These are phyloP conservation scores for Halictus rubicundus DNA, from an alignment of 1,140 invertebrate genomes.

Conservation along the genomic window DNA sequence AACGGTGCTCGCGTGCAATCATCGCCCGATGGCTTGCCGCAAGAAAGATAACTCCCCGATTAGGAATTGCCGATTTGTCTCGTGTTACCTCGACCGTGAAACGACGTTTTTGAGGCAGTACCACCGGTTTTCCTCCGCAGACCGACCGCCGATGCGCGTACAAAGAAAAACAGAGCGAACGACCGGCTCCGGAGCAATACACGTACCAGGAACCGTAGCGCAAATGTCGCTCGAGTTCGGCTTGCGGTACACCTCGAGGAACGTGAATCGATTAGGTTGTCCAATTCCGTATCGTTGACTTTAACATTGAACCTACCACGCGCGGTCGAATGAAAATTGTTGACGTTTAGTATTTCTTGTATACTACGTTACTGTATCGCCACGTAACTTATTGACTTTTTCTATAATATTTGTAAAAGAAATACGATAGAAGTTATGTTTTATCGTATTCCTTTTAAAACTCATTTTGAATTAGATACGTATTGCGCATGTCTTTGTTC, in stretches of 20 bases:
- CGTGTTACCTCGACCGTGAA: conserved; percentile 43
- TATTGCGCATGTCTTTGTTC: too few relatives aligned
- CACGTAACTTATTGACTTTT: too few relatives aligned
- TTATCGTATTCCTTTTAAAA: too few relatives aligned
- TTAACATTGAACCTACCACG: too few relatives aligned
- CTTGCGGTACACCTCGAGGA: conserved; percentile 21
- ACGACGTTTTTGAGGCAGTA: conserved; percentile 40
- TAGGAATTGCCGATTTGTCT: conserved; percentile 54
- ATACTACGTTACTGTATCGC: too few relatives aligned
- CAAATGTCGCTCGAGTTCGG: neutral
- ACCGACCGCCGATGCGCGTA: neutral
- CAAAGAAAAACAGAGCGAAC: neutral
- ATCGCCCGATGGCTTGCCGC: neutral
- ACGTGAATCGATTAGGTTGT: neutral
- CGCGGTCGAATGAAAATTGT: too few relatives aligned
- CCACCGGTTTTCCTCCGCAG: conserved; percentile 17
- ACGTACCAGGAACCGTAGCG: neutral
- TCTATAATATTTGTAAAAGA: too few relatives aligned
- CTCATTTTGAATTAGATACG: too few relatives aligned
- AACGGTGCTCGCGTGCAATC: conserved; percentile 32
- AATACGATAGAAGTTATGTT: too few relatives aligned
- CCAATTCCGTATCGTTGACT: too few relatives aligned
- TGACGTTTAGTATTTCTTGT: too few relatives aligned
- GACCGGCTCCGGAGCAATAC: too few relatives aligned
- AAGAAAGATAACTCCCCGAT: conserved; percentile 54